These are phyloP conservation scores for Drepanosiphum platanoidis DNA, from an alignment of 2,888 invertebrate genomes.

Conservation along the genomic window DNA sequence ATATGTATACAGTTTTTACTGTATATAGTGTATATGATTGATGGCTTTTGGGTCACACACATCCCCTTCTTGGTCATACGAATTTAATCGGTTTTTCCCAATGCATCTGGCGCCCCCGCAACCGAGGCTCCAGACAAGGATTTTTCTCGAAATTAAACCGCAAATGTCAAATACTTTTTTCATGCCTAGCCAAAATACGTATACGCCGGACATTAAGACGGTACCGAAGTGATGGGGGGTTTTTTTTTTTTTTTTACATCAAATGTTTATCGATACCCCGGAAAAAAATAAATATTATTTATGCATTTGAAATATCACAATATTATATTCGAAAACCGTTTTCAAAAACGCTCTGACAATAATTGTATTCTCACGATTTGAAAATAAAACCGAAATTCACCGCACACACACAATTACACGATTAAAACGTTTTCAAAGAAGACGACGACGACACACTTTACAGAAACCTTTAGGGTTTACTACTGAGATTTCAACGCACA, in stretches of 20 bases:
- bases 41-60: conserved; percentile 41
- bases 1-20: not conserved
- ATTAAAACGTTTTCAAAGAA: no score
- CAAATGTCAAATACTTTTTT: conserved; percentile 36
- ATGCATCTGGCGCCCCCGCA: conserved; percentile 53
- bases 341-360: no score
- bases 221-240: no score
- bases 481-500: not conserved
- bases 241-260: no score
- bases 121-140: not conserved
- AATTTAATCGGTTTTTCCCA: conserved; percentile 59
- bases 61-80: conserved; percentile 29
- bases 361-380: no score
- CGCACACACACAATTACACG: no score
- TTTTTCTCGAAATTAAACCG: conserved; percentile 48
- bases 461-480: not conserved
- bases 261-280: no score
- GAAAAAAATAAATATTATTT: no score
- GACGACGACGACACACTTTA: not conserved
- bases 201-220: not conserved
- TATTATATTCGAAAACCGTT: no score
- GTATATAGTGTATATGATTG: conserved; percentile 40
- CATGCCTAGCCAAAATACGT: not conserved
- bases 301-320: no score
- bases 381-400: no score